Evolutionary conservation across 2,797 vertebrate species (phyloP).

Genomic region (Enteromius thamalakanensis): DNA sequence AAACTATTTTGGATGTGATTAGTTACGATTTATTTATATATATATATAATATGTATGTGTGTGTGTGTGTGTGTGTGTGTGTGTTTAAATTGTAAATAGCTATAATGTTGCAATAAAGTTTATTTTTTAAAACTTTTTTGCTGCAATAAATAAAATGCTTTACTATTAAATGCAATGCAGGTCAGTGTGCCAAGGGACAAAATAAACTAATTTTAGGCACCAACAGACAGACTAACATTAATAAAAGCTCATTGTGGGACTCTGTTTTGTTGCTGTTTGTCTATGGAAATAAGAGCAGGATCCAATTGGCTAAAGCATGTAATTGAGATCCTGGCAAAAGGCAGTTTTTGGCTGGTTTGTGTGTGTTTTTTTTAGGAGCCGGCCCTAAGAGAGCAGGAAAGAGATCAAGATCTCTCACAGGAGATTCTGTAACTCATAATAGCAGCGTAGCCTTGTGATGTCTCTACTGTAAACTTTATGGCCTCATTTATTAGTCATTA

Average conservation of each 20-base stretch:
- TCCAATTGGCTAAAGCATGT: slow-evolving; percentile 8
- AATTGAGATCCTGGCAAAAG: slow-evolving; percentile 12
- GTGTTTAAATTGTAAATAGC: no score
- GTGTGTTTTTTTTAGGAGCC: slow-evolving; percentile 16
- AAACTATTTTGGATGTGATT: no score
- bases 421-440: slow-evolving; percentile 15
- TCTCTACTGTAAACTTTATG: slow-evolving; percentile 8
- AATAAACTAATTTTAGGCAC: background rate
- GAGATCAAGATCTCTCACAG: slow-evolving; percentile 28
- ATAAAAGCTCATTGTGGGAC: slow-evolving; percentile 32
- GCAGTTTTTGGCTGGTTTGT: slow-evolving; percentile 12
- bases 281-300: slow-evolving; percentile 20
- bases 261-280: slow-evolving; percentile 38
- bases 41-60: no score
- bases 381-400: background rate
- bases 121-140: no score
- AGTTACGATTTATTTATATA: no score
- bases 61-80: no score
- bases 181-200: background rate
- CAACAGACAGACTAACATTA: background rate
- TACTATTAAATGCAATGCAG: background rate
- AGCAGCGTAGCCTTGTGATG: slow-evolving; percentile 23
- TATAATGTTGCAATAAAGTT: no score
- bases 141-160: background rate
- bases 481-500: slow-evolving; percentile 6